Base-by-base conservation (phyloP, 1,140 invertebrate genomes). In the Euglossa dilemma region DNA sequence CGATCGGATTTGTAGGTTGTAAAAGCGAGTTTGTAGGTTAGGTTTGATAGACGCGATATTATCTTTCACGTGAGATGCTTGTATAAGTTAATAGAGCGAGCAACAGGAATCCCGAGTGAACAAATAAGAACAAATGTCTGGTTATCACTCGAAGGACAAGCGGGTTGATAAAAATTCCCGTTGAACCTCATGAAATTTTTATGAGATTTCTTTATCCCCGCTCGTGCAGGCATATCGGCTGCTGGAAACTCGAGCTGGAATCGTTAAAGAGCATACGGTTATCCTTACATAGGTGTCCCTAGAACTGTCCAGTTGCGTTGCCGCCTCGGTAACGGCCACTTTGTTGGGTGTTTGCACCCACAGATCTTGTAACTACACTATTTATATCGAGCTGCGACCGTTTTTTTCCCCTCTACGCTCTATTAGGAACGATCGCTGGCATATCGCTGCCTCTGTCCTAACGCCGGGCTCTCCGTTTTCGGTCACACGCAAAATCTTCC, bases 291-390 rank as follows among this genome's bases (percentile, higher is more conserved):
- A 79, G 76, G 66, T 71, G 66, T n/a, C 66, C 25, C n/a, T n/a
- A 45, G 36, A 69, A 70, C 76, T 12, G 67, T 61, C 20, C 67
- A 28, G 16, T 18, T 23, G 20, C 36, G 36, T 56, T 63, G 11
- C 67, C 56, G 69, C 57, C 67, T 61, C 45, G 4, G 72, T 85
- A 82, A 85, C 66, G 20, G 54, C 74, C 54, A 25, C 63, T 88
- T 74, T 78, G 74, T 86, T 86, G 25, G 70, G 43, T 86, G 76
- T 88, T 71, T 78, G 73, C 80, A 84, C 73, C 84, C 77, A 84
- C 81, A 86, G 78, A 89, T 87, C 71, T 69, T 64, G 56, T 75
- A 69, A 72, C 69, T 78, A 63, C 79, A 76, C 73, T 81, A 81
- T 87, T 89, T 88, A 89, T 89, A 89, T 54, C 76, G 76, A 69